phyloP scores from a whole-genome alignment of 92 coral and sea anemone genomes.

The Epizoanthus stellaris region DNA sequence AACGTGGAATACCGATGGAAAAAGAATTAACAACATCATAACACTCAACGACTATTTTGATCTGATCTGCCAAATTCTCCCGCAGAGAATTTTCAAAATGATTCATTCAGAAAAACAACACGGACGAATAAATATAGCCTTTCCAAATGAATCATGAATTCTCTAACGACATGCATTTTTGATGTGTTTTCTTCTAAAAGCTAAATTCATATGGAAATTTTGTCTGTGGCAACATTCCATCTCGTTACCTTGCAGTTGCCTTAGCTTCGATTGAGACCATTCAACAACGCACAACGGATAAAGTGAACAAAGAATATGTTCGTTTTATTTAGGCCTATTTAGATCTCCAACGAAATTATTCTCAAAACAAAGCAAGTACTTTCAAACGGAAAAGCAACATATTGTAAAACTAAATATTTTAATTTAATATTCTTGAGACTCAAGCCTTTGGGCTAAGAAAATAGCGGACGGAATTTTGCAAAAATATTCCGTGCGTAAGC shows the following conservation, averaged over 20 bases:
- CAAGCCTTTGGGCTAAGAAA: conserved; percentile 35
- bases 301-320: conserved; percentile 10
- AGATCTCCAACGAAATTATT: conserved; percentile 25
- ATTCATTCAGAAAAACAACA: background rate
- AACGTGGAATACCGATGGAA: conserved; percentile 34
- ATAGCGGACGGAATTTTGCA: background rate
- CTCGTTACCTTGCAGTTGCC: conserved; percentile 40
- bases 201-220: conserved; percentile 51
- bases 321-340: background rate
- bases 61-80: conserved; percentile 40
- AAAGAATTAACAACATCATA: conserved; percentile 8
- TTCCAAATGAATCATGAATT: conserved; percentile 33
- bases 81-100: conserved; percentile 26
- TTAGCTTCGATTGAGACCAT: conserved; percentile 24
- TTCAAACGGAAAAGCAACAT: conserved; percentile 14
- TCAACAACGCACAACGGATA: conserved; percentile 1
- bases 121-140: conserved; percentile 24
- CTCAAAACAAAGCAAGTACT: conserved; percentile 25
- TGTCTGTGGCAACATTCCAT: conserved; percentile 44
- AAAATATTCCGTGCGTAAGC: conserved; percentile 15
- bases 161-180: conserved; percentile 54
- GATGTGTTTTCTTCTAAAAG: conserved; percentile 47
- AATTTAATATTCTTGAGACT: conserved; percentile 22
- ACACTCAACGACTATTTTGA: conserved; percentile 26
- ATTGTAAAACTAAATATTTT: conserved; percentile 10